Evolutionary conservation across 2,888 invertebrate genomes (phyloP).

Genomic region (Macaria notata): DNA sequence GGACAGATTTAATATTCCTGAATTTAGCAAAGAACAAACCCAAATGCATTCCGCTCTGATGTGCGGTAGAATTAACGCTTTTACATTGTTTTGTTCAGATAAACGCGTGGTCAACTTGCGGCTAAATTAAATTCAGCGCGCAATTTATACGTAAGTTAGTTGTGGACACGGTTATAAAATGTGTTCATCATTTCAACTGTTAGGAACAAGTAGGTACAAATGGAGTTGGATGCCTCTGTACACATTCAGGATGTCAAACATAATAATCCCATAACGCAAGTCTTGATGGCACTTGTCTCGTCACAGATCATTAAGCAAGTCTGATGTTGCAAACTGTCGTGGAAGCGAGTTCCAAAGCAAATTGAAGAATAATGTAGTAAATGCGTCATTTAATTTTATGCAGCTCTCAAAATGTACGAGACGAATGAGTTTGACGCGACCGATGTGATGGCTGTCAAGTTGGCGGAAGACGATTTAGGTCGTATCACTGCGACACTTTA

Average conservation of each 20-base stretch:
- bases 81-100: slow-evolving; percentile 4
- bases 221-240: slow-evolving; percentile 1
- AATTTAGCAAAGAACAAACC: slow-evolving; percentile 2
- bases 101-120: slow-evolving; percentile 1
- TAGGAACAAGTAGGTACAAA: neutral
- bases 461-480: no score
- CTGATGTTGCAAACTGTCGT: slow-evolving; percentile 24
- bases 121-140: neutral
- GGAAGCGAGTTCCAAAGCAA: slow-evolving; percentile 12
- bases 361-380: slow-evolving; percentile 5
- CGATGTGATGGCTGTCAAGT: no score
- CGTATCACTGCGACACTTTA: no score
- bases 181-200: no score
- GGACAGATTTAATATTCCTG: slow-evolving; percentile 19
- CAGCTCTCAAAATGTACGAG: neutral
- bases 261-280: slow-evolving; percentile 17
- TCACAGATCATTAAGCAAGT: slow-evolving; percentile 34
- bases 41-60: slow-evolving; percentile 8
- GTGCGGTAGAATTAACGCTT: slow-evolving; percentile 1
- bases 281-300: slow-evolving; percentile 27
- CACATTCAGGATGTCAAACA: slow-evolving; percentile 10
- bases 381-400: neutral
- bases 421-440: neutral
- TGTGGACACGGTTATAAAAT: no score
- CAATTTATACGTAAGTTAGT: no score